Percentiles rank a stretch among this genome's conserved stretches.
Evolutionary conservation across 2,797 vertebrate species (phyloP).

Genomic region (Esox lucius): DNA sequence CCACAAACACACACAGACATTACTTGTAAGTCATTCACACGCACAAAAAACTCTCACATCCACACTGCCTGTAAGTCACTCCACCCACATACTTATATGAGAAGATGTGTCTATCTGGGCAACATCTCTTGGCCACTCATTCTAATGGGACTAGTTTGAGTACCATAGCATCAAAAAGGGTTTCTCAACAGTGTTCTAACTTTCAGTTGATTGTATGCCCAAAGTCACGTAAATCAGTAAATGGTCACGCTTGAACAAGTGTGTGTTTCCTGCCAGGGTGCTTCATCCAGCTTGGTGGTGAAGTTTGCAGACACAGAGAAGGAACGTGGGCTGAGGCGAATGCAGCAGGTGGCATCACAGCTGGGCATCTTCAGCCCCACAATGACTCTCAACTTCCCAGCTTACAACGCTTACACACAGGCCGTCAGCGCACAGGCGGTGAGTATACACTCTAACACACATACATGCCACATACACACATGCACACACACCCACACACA

Average conservation of each 20-base stretch:
- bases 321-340: constrained; percentile 87
- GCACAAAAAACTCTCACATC: not conserved
- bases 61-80: constrained; percentile 55
- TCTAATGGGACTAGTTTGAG: not conserved
- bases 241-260: not conserved
- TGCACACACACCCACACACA: constrained; percentile 2
- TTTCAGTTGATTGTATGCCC: not conserved
- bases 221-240: not conserved
- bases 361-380: constrained; percentile 93
- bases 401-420: constrained; percentile 94
- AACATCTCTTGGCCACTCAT: constrained; percentile 1
- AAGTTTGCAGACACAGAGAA: constrained; percentile 96
- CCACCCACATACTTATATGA: constrained; percentile 52
- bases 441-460: constrained; percentile 2
- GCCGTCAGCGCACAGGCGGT: constrained; percentile 70
- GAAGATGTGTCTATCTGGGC: no score
- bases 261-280: constrained; percentile 74
- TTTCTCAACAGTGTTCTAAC: not conserved
- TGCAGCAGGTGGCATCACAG: constrained; percentile 94
- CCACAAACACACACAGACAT: constrained; percentile 14
- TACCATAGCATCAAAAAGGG: not conserved
- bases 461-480: constrained; percentile 10
- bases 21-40: not conserved
- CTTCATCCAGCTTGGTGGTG: constrained; percentile 94
- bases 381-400: constrained; percentile 90